These are phyloP conservation scores for Cheirogaleus medius DNA, from an alignment of 2,113 vertebrate genomes.

Conservation along the genomic window DNA sequence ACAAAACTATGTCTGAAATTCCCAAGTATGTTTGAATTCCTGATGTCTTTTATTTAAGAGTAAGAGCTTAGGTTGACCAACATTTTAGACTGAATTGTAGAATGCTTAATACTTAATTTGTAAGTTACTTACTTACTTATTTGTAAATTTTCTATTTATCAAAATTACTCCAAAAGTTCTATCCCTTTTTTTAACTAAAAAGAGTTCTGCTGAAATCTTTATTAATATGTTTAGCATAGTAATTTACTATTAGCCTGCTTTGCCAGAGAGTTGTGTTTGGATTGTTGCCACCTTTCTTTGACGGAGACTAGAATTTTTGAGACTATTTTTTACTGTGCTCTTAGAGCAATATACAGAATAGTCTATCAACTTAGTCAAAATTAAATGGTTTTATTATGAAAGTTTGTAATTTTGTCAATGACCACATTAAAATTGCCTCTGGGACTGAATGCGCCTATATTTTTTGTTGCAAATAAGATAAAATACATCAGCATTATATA, in stretches of 20 bases:
- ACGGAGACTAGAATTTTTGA: slow-evolving; percentile 4
- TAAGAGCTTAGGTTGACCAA: background rate
- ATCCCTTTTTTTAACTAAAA: background rate
- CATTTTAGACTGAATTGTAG: background rate
- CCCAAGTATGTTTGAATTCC: background rate
- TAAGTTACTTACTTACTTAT: too few relatives aligned
- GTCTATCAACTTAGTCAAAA: background rate
- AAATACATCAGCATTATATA: background rate
- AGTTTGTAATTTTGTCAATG: slow-evolving; percentile 1
- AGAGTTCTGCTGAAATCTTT: background rate
- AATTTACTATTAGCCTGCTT: background rate
- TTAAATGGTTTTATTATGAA: background rate
- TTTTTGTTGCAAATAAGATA: background rate
- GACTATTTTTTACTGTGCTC: background rate
- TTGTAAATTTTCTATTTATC: background rate
- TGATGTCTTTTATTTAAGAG: background rate
- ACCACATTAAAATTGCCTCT: background rate
- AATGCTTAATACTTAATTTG: background rate
- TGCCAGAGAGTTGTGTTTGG: background rate
- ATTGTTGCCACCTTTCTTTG: background rate
- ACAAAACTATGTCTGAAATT: background rate
- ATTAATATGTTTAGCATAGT: background rate
- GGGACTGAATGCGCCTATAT: background rate
- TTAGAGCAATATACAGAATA: background rate
- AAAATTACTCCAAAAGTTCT: background rate